Evolutionary conservation across 2,797 vertebrate genomes (phyloP).

Genomic region (Danio jaintianensis): DNA sequence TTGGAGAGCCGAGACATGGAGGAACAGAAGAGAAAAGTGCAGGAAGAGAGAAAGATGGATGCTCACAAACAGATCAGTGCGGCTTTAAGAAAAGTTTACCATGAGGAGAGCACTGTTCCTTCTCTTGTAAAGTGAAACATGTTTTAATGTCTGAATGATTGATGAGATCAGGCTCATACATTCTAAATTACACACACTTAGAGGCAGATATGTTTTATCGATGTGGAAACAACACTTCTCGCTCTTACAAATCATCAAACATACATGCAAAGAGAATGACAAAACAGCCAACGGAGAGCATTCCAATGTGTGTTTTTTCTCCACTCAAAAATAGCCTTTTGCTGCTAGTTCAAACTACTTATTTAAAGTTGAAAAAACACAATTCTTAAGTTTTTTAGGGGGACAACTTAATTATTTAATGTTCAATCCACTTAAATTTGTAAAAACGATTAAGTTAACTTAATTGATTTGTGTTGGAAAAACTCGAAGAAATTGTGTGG

Average conservation of each 20-base stretch:
- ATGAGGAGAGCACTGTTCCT: not conserved
- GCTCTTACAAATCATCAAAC: not conserved
- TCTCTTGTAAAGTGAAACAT: constrained; percentile 26
- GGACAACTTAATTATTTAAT: too few relatives aligned
- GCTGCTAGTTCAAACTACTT: too few relatives aligned
- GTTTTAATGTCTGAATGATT: constrained; percentile 35
- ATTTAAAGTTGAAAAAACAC: too few relatives aligned
- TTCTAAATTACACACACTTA: constrained; percentile 7
- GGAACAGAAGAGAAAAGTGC: not conserved
- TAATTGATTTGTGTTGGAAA: too few relatives aligned
- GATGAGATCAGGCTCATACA: constrained; percentile 26
- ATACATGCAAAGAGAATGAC: too few relatives aligned
- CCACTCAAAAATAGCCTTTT: too few relatives aligned
- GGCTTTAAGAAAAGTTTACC: constrained; percentile 19
- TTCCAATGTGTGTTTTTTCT: too few relatives aligned
- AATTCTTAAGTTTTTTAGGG: too few relatives aligned
- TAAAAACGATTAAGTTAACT: too few relatives aligned
- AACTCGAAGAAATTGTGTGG: too few relatives aligned
- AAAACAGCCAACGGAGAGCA: too few relatives aligned
- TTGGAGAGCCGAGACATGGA: constrained; percentile 5
- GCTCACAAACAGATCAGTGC: constrained; percentile 1
- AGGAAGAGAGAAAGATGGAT: constrained; percentile 3
- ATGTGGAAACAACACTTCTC: constrained; percentile 2
- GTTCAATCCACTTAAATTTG: too few relatives aligned
- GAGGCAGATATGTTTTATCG: constrained; percentile 19